These are phyloP conservation scores for Mustela lutreola DNA, from an alignment of 2,113 vertebrate species.

Conservation along the genomic window DNA sequence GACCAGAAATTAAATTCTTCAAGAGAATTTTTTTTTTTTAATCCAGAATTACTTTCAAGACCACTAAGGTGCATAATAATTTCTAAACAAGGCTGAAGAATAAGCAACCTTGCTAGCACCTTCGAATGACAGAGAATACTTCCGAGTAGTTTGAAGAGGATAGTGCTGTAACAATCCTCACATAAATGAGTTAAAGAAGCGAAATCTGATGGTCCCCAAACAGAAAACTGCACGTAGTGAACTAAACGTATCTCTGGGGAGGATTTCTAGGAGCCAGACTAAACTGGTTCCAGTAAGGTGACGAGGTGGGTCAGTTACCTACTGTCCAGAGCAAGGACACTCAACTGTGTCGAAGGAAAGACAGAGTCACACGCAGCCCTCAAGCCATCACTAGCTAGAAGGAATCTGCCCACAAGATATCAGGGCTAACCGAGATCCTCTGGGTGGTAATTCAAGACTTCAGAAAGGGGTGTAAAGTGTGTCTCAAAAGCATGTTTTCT, in stretches of 20 bases:
- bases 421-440: neutral
- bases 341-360: neutral
- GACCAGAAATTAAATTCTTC: slow-evolving; percentile 34
- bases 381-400: neutral
- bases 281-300: neutral
- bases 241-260: neutral
- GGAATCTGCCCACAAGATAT: neutral
- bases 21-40: neutral
- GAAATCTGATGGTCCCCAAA: neutral
- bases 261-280: neutral
- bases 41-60: slow-evolving; percentile 16
- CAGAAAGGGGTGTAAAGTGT: neutral
- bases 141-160: neutral
- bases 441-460: neutral
- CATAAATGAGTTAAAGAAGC: neutral
- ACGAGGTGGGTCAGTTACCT: neutral
- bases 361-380: neutral
- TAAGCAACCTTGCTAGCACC: neutral
- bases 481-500: neutral
- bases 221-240: neutral
- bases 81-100: neutral
- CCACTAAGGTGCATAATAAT: neutral
- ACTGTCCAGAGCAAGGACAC: neutral
- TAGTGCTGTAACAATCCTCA: neutral
- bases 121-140: neutral